Evolutionary conservation across 2,113 vertebrate species (phyloP), one percentile per base, ranked within the genome.

Genomic region (Mormoops blainvillei): DNA sequence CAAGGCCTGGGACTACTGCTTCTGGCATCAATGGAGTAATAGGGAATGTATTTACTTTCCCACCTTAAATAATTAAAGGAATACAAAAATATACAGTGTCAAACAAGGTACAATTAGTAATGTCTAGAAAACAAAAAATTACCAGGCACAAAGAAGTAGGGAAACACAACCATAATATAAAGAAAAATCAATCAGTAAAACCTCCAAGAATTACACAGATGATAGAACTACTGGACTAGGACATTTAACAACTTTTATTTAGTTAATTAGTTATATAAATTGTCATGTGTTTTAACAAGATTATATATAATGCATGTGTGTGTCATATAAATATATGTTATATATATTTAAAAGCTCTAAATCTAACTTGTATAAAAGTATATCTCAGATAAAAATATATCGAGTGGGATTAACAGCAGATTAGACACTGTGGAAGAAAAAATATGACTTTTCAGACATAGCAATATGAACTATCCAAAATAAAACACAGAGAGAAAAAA

Each of bases 121-220:
- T 77, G n/a, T 73, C 19, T 77, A 38, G 19, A 74, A 96, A 97
- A 81, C 26, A 81, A 56, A 95, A 86, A 58, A 63, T 48, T 58
- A 71, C 77, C 45, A 87, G 45, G 36, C 14, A 76, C 13, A 96
- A 58, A 86, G 26, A 76, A 85, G 31, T 7, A 68, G 56, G 41
- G 74, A 87, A 92, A 73, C 24, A 33, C 3, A 54, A 63, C 16
- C 36, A 56, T 24, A 82, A 73, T 70, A 5, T 41, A 74, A 58
- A 50, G 43, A 77, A 80, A 97, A 84, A n/a, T 33, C 56, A 76
- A 38, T 83, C 26, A 83, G 48, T 84, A 71, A 82, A 92, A 93
- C 5, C 28, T 13, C 58, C 26, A 26, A 63, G 58, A 63, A 63
- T 63, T 63, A 63, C 58, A 54, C 12, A 61, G 36, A 56, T 43